phyloP scores from a whole-genome alignment of 2,113 vertebrate genomes.

The Ammodytes marinus region DNA sequence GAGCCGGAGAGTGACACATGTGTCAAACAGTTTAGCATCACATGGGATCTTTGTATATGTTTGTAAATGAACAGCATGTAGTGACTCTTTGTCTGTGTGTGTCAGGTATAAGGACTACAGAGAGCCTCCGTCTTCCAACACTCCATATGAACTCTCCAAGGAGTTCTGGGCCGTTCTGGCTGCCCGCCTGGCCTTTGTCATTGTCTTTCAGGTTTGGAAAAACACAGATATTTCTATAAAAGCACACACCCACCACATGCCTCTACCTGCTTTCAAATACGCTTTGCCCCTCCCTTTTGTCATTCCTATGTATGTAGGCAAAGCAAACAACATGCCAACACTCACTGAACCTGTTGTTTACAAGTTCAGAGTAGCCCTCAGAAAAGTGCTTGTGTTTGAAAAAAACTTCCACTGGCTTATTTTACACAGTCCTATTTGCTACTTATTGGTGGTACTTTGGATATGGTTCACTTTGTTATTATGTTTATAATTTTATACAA shows the following conservation, averaged over 20 bases:
- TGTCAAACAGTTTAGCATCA: neutral
- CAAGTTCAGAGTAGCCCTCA: too few relatives aligned
- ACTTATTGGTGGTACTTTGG: neutral
- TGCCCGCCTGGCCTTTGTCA: constrained; percentile 93
- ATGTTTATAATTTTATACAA: too few relatives aligned
- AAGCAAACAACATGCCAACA: constrained; percentile 1
- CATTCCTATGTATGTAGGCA: neutral
- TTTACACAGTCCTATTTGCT: neutral
- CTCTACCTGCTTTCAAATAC: neutral
- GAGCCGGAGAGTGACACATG: too few relatives aligned
- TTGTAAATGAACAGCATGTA: neutral
- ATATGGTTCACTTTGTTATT: neutral
- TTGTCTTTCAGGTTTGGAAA: constrained; percentile 93
- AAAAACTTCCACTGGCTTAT: neutral
- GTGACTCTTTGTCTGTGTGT: neutral
- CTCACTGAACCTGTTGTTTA: neutral
- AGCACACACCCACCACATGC: neutral
- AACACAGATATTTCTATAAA: neutral
- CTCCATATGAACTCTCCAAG: constrained; percentile 94
- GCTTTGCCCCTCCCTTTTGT: neutral
- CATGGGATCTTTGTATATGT: neutral
- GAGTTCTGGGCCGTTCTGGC: constrained; percentile 97
- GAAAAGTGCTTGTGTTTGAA: neutral
- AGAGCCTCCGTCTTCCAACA: constrained; percentile 92
- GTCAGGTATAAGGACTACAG: constrained; percentile 96